Base-by-base conservation (phyloP, 1,140 invertebrate species). In the Scaptomyza pallida region DNA sequence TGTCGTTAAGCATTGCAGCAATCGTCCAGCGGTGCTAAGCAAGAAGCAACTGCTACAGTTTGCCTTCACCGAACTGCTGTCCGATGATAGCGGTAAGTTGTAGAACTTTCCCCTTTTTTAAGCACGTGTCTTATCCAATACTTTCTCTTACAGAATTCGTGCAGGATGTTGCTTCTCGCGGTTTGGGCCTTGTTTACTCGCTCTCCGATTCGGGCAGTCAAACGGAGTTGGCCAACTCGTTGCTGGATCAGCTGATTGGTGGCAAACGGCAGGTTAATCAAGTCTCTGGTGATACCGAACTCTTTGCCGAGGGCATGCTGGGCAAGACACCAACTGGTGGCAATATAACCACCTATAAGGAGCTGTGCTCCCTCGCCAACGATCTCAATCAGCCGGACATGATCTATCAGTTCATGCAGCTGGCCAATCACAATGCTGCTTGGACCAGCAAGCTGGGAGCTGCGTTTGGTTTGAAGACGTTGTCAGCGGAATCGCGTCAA, bases 361-460 rank as follows among this genome's bases (percentile, higher is more conserved):
- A 99, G 92, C 93, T 99, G 3, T 99, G 97, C 92, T 96, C 97
- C 0, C 92, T 99, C 10, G 97, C 97, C 1, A 97, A 96, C 4
- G 97, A 98, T 92, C 92, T 99, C 30, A 98, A 98, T 89, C 96
- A 98, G 89, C 98, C 98, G 0, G 97, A 99, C 91, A 93, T 99
- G 43, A 94, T 98, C 64, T 99, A 99, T 92, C 96, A 97, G 92
- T 99, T 99, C 89, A 97, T 99, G 95, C 95, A 98, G 91, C 92
- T 99, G 59, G 97, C 97, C 3, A 98, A 98, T 93, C 96, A 98
- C 83, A 97, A 98, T 92, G 95, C 96, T 3, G 93, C 97, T 17
- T 99, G 97, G 97, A 98, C 97, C 80, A 97, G 97, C 1, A 97
- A 97, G 92, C 95, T 95, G 93, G 97, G 97, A 26, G 97, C 97